Base-by-base conservation (phyloP, 1,140 invertebrate species). In the Oryctes rhinoceros region DNA sequence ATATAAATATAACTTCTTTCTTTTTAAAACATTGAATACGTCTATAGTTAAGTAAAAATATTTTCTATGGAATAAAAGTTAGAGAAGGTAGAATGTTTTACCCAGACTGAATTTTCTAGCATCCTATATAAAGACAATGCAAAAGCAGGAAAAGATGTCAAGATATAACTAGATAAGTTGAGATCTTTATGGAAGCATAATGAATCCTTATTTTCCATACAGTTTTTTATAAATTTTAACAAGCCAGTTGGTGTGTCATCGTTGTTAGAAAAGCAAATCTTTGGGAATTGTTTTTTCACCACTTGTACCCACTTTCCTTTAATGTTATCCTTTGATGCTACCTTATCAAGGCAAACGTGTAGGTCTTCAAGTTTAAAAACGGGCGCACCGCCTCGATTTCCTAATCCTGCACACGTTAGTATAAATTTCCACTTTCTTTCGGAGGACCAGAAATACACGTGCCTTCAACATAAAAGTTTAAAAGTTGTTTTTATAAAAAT, bases 401-500 rank as follows among this genome's bases (percentile, higher is more conserved):
- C 83, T 24, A 85, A 79, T 10, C 85, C 85, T 9, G 85, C 78
- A 79, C 88, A 88, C 11, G 84, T 81, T 71, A 87, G 67, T 44
- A 88, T 80, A 76, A 88, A 88, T 30, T 84, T 81, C 87, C 88
- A 88, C 77, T 84, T 86, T 81, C 85, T 84, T 5, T 85, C 80
- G 13, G 74, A 74, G 9, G 85, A 82, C 88, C 88, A 88, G 81
- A 88, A 87, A 74, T 83, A 85, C 9, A 87, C 84, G 81, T 88
- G 87, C 5, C 87, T 88, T 76, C 65, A 83, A 85, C 44, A 65
- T 74, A 35, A 49, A 49, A 53, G 30, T 5, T 10, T 20, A 48
- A 48, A n/a, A n/a, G 18, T 35, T 35, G 37, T 24, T 71, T 24
- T 30, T 78, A 4, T 37, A 9, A n/a, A 78, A 79, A 67, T 30